Evolutionary conservation across 2,888 invertebrate species (phyloP).

Genomic region (Yponomeuta malinellus): DNA sequence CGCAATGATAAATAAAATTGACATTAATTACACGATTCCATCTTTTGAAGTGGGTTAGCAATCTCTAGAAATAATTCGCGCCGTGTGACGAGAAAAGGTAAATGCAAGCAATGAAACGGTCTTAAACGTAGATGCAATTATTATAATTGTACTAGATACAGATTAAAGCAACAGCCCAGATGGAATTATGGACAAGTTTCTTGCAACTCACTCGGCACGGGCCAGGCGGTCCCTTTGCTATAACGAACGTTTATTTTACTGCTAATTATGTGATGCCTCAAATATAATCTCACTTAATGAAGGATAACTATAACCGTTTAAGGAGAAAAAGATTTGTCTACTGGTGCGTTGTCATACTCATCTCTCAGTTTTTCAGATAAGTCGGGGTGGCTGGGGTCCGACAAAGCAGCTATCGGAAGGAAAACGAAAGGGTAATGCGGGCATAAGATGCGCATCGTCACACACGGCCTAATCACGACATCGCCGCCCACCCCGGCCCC

Average conservation of each 20-base stretch:
- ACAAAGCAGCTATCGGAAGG: constrained; percentile 75
- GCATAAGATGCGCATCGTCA: constrained; percentile 75
- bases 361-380: constrained; percentile 13
- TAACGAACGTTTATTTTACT: constrained; percentile 16
- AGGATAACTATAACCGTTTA: constrained; percentile 13
- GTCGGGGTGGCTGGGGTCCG: constrained; percentile 8
- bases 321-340: not conserved
- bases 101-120: constrained; percentile 44
- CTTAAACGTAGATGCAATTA: constrained; percentile 51
- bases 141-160: constrained; percentile 51
- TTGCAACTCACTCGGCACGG: constrained; percentile 23
- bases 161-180: constrained; percentile 32
- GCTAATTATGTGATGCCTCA: constrained; percentile 18
- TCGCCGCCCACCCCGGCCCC: constrained; percentile 27
- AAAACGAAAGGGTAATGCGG: constrained; percentile 76
- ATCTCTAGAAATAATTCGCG: constrained; percentile 51
- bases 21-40: constrained; percentile 58
- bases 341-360: not conserved
- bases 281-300: constrained; percentile 17
- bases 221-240: constrained; percentile 19
- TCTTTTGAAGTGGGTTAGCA: constrained; percentile 60
- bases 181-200: constrained; percentile 41
- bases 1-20: constrained; percentile 69
- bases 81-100: constrained; percentile 32
- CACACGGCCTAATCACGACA: constrained; percentile 73